phyloP scores from a whole-genome alignment of 64 coral and sea anemone species.

The Orbicella faveolata region DNA sequence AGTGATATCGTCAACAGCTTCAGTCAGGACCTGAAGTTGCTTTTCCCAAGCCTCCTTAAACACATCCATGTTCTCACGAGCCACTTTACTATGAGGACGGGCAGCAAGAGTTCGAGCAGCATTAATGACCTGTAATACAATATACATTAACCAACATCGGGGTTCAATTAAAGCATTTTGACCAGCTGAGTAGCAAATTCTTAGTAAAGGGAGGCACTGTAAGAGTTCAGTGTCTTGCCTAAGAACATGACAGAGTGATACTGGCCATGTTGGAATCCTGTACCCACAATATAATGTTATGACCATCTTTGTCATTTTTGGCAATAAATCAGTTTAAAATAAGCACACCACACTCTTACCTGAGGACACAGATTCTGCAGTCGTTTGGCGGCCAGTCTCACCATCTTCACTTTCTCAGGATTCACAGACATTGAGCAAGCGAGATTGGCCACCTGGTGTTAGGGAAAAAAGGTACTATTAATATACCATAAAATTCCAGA shows the following conservation, averaged over 20 bases:
- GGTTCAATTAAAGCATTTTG: neutral
- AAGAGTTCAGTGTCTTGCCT: too few relatives aligned
- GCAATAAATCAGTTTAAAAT: too few relatives aligned
- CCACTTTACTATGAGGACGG: conserved; percentile 85
- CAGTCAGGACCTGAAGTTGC: conserved; percentile 88
- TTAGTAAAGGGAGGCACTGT: too few relatives aligned
- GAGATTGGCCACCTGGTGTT: conserved; percentile 80
- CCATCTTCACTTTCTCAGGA: conserved; percentile 95
- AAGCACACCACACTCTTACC: conserved; percentile 11
- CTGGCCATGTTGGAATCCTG: too few relatives aligned
- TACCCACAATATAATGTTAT: too few relatives aligned
- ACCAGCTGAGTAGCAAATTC: too few relatives aligned
- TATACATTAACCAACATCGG: neutral
- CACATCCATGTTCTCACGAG: conserved; percentile 95
- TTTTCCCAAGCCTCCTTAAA: conserved; percentile 97
- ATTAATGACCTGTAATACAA: conserved; percentile 68
- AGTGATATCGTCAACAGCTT: conserved; percentile 98
- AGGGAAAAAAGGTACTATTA: neutral
- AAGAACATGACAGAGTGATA: too few relatives aligned
- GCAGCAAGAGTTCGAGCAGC: conserved; percentile 85
- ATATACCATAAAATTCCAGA: too few relatives aligned
- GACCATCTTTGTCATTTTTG: too few relatives aligned
- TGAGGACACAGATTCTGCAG: conserved; percentile 89
- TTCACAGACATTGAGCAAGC: conserved; percentile 92
- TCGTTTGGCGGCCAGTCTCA: conserved; percentile 77